phyloP scores from a whole-genome alignment of 2,797 vertebrate genomes.

The Tragopan temminckii region DNA sequence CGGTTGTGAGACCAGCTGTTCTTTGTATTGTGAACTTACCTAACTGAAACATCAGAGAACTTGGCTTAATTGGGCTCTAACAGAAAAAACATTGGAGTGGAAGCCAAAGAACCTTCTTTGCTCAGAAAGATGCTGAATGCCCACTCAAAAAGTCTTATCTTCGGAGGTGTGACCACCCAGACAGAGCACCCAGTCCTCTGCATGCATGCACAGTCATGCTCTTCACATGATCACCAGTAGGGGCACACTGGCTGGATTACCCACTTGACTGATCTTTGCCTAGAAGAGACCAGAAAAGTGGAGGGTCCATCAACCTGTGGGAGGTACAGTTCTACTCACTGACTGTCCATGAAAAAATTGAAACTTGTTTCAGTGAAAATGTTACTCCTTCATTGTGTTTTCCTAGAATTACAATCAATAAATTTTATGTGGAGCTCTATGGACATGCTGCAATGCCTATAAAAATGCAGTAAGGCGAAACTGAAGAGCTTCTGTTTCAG shows the following conservation, averaged over 20 bases:
- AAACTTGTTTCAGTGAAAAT: not conserved
- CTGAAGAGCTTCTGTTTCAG: not conserved
- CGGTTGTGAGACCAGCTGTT: not conserved
- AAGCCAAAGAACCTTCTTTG: not conserved
- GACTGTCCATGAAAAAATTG: not conserved
- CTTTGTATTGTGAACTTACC: not conserved
- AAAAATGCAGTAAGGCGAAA: not conserved
- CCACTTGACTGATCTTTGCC: not conserved
- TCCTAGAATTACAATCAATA: constrained; percentile 11
- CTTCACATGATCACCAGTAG: not conserved
- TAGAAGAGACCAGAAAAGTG: not conserved
- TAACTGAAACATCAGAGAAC: not conserved
- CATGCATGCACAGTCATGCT: fast-evolving
- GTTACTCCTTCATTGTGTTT: not conserved
- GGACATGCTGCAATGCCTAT: not conserved
- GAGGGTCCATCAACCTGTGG: not conserved
- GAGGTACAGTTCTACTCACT: not conserved
- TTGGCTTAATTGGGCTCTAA: not conserved
- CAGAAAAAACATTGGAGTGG: not conserved
- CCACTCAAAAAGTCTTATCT: not conserved
- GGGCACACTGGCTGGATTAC: not conserved
- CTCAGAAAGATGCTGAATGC: not conserved
- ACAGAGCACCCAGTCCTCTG: not conserved
- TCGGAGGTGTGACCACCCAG: not conserved
- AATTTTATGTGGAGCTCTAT: fast-evolving